Conservation (phyloP, 2,113 vertebrate species). For the Strix uralensis region DNA sequence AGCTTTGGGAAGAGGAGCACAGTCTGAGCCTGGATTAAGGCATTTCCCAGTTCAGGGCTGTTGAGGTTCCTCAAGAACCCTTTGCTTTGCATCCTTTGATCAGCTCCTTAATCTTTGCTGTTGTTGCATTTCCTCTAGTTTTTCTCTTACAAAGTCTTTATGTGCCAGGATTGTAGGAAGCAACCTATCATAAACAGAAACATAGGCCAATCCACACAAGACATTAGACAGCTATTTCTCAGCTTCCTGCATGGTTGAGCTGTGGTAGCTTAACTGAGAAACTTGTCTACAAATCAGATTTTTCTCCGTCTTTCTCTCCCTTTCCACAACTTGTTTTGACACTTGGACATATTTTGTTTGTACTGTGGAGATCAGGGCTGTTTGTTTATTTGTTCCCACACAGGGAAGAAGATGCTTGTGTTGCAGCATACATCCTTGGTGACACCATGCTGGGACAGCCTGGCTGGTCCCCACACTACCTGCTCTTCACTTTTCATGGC, state of each 20-base stretch:
- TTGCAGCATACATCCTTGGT: not conserved
- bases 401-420: not conserved
- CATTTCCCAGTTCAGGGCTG: not conserved
- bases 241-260: not conserved
- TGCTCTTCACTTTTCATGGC: not conserved
- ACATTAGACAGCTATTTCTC: not conserved
- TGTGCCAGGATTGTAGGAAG: not conserved
- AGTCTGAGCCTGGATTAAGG: not conserved
- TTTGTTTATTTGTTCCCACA: not conserved
- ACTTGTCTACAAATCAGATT: not conserved
- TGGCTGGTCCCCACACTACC: not conserved
- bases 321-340: not conserved
- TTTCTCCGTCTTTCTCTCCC: not conserved
- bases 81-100: not conserved
- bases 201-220: not conserved
- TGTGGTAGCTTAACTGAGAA: not conserved
- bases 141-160: not conserved
- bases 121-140: not conserved
- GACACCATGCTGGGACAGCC: not conserved
- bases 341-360: not conserved
- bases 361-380: not conserved
- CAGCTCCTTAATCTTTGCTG: not conserved
- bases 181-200: not conserved
- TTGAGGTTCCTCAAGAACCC: not conserved
- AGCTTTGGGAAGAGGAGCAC: not conserved